Evolutionary conservation across 2,113 vertebrate genomes (phyloP), one percentile per base, ranked within the genome.

Genomic region (Empidonax traillii): DNA sequence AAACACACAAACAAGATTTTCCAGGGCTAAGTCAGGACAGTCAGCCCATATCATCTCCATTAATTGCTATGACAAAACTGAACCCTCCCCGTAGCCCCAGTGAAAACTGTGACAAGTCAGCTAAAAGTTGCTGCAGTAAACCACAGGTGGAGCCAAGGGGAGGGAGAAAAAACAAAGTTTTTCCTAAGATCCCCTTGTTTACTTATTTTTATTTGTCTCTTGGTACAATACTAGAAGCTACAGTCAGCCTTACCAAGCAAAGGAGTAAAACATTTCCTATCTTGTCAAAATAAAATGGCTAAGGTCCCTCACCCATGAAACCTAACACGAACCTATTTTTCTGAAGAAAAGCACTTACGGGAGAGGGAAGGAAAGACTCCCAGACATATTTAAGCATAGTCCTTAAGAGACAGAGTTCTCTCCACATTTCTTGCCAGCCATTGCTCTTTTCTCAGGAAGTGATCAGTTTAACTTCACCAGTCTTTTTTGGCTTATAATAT

Each of bases 1-100:
- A 67, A 92, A 94, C 73, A 89, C 72, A 92, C 61, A 92, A 96
- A 92, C 94, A 97, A 90, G 65, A 92, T 94, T 84, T 95, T 95
- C 86, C 83, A 93, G 73, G 61, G 80, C 86, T 96, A 96, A 87
- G 94, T 95, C 84, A 93, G 84, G 89, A 93, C 83, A 95, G 56
- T 12, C 44, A 3, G 52, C 65, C 67, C 46, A 7, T 89, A 84
- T 59, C 47, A 86, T 55, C 44, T 89, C 61, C 94, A 89, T 83
- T 93, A 96, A 95, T 46, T 84, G 66, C 89, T 63, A 72, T 2
- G 4, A 62, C 35, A 84, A 92, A 86, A 51, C 52, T 15, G 20
- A 90, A 49, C 35, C 56, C 68, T 75, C 52, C 17, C 67, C 12
- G 7, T 12, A 77, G 56, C 10, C 35, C 33, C 56, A 44, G 13